phyloP scores from a whole-genome alignment of 2,888 invertebrate genomes.

The Apodemia duryi region DNA sequence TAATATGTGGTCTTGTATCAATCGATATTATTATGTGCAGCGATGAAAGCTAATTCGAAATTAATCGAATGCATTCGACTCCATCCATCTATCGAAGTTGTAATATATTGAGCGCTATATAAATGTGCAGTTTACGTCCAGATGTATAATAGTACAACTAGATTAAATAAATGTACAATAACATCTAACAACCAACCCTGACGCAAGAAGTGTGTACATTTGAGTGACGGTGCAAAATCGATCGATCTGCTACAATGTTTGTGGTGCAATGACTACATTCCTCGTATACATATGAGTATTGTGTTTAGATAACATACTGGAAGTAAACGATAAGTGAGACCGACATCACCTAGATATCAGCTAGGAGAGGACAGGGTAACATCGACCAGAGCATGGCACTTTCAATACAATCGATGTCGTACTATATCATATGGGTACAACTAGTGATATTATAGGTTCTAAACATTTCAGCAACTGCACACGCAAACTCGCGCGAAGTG shows the following conservation, averaged over 20 bases:
- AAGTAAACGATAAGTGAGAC: slow-evolving; percentile 26
- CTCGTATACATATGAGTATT: slow-evolving; percentile 47
- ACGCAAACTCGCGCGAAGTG: slow-evolving; percentile 72
- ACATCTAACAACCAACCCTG: slow-evolving; percentile 41
- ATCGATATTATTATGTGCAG: neutral
- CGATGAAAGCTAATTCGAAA: slow-evolving; percentile 4
- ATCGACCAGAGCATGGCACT: slow-evolving; percentile 79
- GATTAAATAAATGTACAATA: slow-evolving; percentile 33
- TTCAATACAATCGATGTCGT: slow-evolving; percentile 63
- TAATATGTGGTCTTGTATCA: neutral
- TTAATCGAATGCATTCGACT: slow-evolving; percentile 16
- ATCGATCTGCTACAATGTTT: slow-evolving; percentile 65
- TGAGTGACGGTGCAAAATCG: slow-evolving; percentile 83
- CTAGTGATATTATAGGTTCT: slow-evolving; percentile 51
- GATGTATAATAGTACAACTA: slow-evolving; percentile 18
- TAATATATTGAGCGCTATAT: slow-evolving; percentile 63
- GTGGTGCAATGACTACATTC: neutral
- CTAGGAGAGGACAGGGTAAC: slow-evolving; percentile 58
- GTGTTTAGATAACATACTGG: slow-evolving; percentile 38
- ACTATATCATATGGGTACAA: slow-evolving; percentile 54
- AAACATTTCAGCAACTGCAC: slow-evolving; percentile 65
- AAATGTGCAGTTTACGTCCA: slow-evolving; percentile 23
- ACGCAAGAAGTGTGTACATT: slow-evolving; percentile 52
- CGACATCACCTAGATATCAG: slow-evolving; percentile 26
- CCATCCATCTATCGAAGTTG: slow-evolving; percentile 56